Base-by-base conservation (phyloP, 2,797 vertebrate genomes). In the Leptodactylus fallax region DNA sequence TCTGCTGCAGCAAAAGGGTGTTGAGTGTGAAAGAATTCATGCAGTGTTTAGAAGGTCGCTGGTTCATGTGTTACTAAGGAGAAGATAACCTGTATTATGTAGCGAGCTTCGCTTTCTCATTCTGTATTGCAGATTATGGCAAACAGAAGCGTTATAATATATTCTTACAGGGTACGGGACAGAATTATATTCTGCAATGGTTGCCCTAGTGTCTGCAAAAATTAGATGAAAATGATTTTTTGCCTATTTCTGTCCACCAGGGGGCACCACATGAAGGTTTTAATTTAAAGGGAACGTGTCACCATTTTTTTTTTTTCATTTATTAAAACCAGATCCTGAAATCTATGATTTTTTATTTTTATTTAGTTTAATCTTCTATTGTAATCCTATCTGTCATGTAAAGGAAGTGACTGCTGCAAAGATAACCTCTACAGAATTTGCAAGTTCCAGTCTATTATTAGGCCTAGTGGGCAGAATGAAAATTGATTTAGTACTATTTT, bases 21-120 rank as follows among this genome's bases (percentile, higher is more conserved):
- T 27, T 49, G 0, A 53, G 67, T 81, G 77, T 55, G 83, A 82
- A 82, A 53, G 84, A 51, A 14, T 85, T 72, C 27, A 67, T 82
- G 84, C 79, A 86, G 79, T 76, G 87, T 89, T 36, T 60, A 23
- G 19, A 76, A 60, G 61, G 77, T 27, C 27, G 79, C 84, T 82
- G 83, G 79, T 89, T 89, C 79, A 82, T 71, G 87, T 89, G 87
- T 77, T 74, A 85, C 36, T 78, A 49, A 49, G 17, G 53, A 88
- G 61, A 72, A 79, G 65, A 47, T n/a, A 72, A 81, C 17, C 21
- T n/a, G 71, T 14, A 21, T 77, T 83, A 27, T 61, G 69, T 65
- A 47, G 60, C 60, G 53, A 87, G 81, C 74, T 83, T 83, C 11
- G 86, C 86, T 63, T 51, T 61, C 11, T 36, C 11, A 74, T 61